A percentile compares a stretch with the other conserved stretches of the same genome.
phyloP scores from a whole-genome alignment of 2,888 invertebrate species.

The Drosophila parthenogenetica region DNA sequence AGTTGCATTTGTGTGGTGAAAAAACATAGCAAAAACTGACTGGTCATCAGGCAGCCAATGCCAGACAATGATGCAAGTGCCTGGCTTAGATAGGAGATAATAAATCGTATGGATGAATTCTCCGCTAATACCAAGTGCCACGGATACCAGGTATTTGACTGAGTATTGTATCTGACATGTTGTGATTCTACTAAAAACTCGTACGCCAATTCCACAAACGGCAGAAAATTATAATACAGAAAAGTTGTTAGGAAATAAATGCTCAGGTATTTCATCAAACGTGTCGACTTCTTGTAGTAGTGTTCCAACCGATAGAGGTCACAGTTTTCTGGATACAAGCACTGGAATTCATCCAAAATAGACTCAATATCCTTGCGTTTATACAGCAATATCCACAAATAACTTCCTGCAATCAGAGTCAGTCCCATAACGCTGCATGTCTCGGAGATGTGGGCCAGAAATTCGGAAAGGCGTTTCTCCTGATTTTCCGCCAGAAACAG shows the following conservation, averaged over 20 bases:
- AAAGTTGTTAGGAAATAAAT: slow-evolving; percentile 64
- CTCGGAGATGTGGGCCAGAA: slow-evolving; percentile 58
- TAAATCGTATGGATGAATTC: slow-evolving; percentile 44
- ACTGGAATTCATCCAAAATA: slow-evolving; percentile 54
- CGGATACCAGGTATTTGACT: slow-evolving; percentile 83
- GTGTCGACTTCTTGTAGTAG: slow-evolving; percentile 53
- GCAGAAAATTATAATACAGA: slow-evolving; percentile 69
- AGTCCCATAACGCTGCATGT: slow-evolving; percentile 70
- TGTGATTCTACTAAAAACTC: slow-evolving; percentile 49
- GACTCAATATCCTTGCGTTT: slow-evolving; percentile 57
- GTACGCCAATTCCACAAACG: slow-evolving; percentile 63
- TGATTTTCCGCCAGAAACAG: slow-evolving; percentile 37
- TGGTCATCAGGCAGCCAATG: slow-evolving; percentile 65
- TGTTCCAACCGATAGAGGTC: slow-evolving; percentile 52
- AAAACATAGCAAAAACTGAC: slow-evolving; percentile 73
- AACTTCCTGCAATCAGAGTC: slow-evolving; percentile 59
- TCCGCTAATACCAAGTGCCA: slow-evolving; percentile 63
- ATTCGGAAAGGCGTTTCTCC: slow-evolving; percentile 17
- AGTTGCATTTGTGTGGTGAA: slow-evolving; percentile 76
- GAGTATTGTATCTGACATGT: slow-evolving; percentile 60
- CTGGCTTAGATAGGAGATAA: slow-evolving; percentile 65
- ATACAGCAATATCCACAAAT: slow-evolving; percentile 67
- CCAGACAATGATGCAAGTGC: slow-evolving; percentile 61
- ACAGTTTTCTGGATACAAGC: slow-evolving; percentile 7
- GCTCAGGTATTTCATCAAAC: slow-evolving; percentile 61